A percentile compares a stretch with the other conserved stretches of the same genome.
phyloP scores from a whole-genome alignment of 2,888 invertebrate genomes.

The Macaria liturata region DNA sequence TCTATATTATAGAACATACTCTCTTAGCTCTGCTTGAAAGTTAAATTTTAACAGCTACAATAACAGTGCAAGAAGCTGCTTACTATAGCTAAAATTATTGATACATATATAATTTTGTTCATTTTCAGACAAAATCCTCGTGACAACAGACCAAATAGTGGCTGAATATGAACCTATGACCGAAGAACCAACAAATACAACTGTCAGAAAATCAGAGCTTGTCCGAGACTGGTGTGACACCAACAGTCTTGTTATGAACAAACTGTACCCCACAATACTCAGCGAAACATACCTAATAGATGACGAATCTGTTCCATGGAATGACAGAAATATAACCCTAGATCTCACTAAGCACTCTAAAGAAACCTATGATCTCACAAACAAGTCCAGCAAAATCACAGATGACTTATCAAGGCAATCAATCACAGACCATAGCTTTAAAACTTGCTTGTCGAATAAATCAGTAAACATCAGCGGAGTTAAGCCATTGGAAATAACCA shows the following conservation, averaged over 20 bases:
- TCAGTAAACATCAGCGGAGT: constrained; percentile 66
- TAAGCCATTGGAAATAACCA: constrained; percentile 51
- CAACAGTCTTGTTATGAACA: constrained; percentile 67
- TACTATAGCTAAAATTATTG: no score
- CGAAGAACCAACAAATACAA: constrained; percentile 54
- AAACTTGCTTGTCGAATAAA: constrained; percentile 60
- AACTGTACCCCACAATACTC: constrained; percentile 72
- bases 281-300: constrained; percentile 66
- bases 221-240: constrained; percentile 75
- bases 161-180: constrained; percentile 81
- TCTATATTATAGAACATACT: no score
- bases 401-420: constrained; percentile 28
- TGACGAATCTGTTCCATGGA: constrained; percentile 58
- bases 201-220: constrained; percentile 65
- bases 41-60: no score
- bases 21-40: no score
- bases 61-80: no score
- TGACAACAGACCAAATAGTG: constrained; percentile 83
- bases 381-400: constrained; percentile 4
- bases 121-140: constrained; percentile 84
- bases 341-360: constrained; percentile 50
- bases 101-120: constrained; percentile 8
- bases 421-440: constrained; percentile 47
- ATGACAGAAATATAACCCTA: constrained; percentile 50
- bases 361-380: constrained; percentile 29